Percentiles rank a stretch among this genome's conserved stretches.
phyloP scores from a whole-genome alignment of 2,888 invertebrate species.

The Panzeria rudis region DNA sequence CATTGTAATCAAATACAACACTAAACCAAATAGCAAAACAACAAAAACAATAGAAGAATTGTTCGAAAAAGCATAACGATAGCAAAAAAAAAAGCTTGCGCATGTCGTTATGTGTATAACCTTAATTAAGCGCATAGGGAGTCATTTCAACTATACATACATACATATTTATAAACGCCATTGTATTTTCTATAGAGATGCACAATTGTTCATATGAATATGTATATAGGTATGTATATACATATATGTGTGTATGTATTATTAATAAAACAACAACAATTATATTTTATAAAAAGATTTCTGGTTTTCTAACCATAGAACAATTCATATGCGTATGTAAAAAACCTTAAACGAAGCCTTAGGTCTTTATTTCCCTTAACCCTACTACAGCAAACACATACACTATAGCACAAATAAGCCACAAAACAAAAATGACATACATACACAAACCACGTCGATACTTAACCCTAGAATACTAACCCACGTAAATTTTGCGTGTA shows the following conservation, averaged over 20 bases:
- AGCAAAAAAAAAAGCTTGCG: constrained; percentile 64
- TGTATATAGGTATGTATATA: not conserved
- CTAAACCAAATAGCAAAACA: constrained; percentile 45
- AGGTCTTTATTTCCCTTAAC: constrained; percentile 31
- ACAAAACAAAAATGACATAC: constrained; percentile 20
- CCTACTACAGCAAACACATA: constrained; percentile 17
- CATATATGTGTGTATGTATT: not conserved
- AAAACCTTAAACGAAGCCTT: constrained; percentile 61
- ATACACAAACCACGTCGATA: constrained; percentile 38
- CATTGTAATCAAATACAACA: constrained; percentile 69
- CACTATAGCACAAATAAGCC: constrained; percentile 40
- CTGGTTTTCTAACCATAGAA: constrained; percentile 42
- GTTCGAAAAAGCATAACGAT: constrained; percentile 30
- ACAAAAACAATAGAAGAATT: constrained; percentile 19
- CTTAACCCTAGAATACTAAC: too few species aligned
- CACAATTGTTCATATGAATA: not conserved
- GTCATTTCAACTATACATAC: constrained; percentile 45
- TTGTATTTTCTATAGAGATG: not conserved
- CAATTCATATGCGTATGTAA: not conserved
- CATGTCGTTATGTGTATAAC: constrained; percentile 75
- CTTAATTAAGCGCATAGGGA: constrained; percentile 80
- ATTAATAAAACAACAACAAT: constrained; percentile 38
- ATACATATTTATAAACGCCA: not conserved
- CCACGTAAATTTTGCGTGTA: too few species aligned
- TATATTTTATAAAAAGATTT: constrained; percentile 52